Conservation (phyloP, 2,113 vertebrate genomes). For the Chionomys nivalis region DNA sequence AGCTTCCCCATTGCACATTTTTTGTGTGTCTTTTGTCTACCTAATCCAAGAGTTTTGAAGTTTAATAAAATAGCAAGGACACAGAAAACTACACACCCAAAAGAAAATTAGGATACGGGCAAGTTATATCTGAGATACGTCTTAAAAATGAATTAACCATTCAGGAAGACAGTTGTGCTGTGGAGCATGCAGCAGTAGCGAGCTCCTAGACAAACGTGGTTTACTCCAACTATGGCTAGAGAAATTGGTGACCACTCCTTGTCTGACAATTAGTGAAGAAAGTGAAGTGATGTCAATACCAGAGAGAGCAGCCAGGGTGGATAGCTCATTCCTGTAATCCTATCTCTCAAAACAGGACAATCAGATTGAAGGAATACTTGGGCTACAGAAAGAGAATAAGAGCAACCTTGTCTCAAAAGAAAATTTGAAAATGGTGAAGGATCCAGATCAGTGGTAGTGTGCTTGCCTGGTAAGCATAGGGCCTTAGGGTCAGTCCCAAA, state of each 20-base stretch:
- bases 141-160: background rate
- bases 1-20: background rate
- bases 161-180: background rate
- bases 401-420: background rate
- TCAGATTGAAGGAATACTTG: background rate
- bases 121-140: too few species aligned
- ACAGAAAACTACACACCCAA: background rate
- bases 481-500: background rate
- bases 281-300: background rate
- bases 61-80: background rate
- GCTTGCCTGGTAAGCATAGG: background rate
- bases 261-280: background rate
- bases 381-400: too few species aligned
- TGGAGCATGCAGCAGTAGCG: background rate
- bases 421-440: background rate
- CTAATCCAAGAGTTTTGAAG: background rate
- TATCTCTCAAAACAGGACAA: background rate
- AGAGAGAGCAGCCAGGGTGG: too few species aligned
- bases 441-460: background rate
- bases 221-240: background rate
- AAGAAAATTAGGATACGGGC: background rate
- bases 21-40: background rate
- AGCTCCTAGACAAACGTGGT: background rate
- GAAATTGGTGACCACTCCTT: background rate
- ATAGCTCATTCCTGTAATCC: background rate